These are phyloP conservation scores for Tangara arthus DNA, from an alignment of 2,797 vertebrate species.

Conservation along the genomic window DNA sequence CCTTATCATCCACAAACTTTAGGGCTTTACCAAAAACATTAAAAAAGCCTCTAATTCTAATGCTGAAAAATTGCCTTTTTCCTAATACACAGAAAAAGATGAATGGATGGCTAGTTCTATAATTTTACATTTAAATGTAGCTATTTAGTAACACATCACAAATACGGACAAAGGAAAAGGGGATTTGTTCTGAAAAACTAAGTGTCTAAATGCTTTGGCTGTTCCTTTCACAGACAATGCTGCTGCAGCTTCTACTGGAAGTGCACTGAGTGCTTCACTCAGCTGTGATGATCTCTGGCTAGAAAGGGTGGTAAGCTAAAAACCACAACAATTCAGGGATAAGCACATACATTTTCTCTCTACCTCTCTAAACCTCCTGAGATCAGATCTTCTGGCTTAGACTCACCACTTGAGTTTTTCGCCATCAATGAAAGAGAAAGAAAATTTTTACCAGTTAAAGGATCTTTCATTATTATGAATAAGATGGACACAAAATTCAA, in stretches of 20 bases:
- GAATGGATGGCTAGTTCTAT: neutral
- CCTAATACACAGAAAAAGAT: neutral
- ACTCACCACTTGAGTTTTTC: neutral
- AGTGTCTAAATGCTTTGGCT: neutral
- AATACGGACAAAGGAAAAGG: neutral
- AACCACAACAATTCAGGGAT: neutral
- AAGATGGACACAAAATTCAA: neutral
- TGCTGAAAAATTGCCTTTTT: neutral
- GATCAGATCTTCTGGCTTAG: neutral
- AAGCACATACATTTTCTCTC: neutral
- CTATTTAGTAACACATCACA: neutral
- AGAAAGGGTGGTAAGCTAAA: neutral
- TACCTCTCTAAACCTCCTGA: neutral
- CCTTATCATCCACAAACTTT: neutral
- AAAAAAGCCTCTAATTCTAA: neutral
- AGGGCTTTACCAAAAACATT: neutral
- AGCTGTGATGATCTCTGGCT: neutral
- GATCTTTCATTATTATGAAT: neutral
- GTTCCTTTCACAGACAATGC: neutral
- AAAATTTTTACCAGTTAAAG: neutral
- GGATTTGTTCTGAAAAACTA: neutral
- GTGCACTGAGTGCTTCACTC: fast-evolving
- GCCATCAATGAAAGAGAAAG: neutral
- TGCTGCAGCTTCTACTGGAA: neutral
- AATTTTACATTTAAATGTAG: neutral